These are phyloP conservation scores for Siderastrea siderea DNA, from an alignment of 92 coral and sea anemone species.

Conservation along the genomic window DNA sequence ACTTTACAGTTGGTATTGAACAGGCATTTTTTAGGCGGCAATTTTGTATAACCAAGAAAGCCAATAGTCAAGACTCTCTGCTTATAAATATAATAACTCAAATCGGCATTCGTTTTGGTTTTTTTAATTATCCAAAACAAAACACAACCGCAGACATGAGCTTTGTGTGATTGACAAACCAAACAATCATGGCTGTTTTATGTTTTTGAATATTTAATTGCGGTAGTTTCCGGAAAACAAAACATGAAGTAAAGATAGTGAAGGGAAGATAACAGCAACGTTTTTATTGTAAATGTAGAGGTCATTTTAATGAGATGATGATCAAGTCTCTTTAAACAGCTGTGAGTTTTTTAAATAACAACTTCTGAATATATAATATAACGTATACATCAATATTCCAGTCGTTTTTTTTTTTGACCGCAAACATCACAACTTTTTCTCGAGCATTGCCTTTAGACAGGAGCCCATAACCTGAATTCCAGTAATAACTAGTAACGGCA, in stretches of 20 bases:
- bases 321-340: background rate
- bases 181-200: background rate
- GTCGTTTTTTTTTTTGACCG: background rate
- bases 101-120: background rate
- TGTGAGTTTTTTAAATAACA: background rate
- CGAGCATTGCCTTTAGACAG: background rate
- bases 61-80: background rate
- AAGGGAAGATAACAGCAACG: background rate
- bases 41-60: too few relatives aligned
- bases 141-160: background rate
- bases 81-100: background rate
- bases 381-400: background rate
- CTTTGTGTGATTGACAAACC: background rate
- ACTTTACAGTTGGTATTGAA: background rate
- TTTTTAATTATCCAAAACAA: conserved; percentile 17
- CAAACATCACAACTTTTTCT: background rate
- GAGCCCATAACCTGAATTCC: too few relatives aligned
- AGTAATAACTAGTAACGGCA: too few relatives aligned
- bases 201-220: background rate
- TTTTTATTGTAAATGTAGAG: background rate
- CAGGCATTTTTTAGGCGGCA: background rate
- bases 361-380: background rate
- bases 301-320: background rate
- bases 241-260: background rate
- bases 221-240: background rate